Evolutionary conservation across 2,113 vertebrate species (phyloP).

Genomic region (Apus apus): DNA sequence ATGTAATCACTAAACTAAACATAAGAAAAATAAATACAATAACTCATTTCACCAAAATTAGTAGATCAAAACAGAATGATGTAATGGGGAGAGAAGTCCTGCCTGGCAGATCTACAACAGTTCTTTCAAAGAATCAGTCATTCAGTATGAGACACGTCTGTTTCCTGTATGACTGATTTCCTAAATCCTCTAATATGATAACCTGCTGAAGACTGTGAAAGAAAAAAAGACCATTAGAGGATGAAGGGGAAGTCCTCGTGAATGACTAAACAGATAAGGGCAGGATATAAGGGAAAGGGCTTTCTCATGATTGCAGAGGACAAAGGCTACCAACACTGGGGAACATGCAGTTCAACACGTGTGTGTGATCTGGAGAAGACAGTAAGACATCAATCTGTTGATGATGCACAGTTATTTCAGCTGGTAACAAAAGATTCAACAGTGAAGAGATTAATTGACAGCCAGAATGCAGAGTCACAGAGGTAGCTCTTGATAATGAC

Average conservation of each 20-base stretch:
- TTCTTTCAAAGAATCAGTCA: neutral
- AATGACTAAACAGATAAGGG: neutral
- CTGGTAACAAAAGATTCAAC: neutral
- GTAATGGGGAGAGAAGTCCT: neutral
- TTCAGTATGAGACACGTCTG: neutral
- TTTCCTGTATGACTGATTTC: neutral
- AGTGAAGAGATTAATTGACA: neutral
- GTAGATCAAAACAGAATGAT: neutral
- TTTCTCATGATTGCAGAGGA: neutral
- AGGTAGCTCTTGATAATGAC: neutral
- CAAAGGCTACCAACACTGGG: neutral
- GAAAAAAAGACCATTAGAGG: neutral
- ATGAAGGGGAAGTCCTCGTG: neutral
- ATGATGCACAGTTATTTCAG: neutral
- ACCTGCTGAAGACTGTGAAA: neutral
- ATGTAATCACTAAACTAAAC: neutral
- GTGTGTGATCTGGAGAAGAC: neutral
- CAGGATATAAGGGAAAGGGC: neutral
- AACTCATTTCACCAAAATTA: neutral
- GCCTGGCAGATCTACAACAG: neutral
- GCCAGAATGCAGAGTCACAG: neutral
- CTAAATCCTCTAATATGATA: neutral
- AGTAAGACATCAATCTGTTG: neutral
- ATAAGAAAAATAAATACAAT: neutral
- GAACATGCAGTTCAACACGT: neutral